Percentiles rank a stretch among this genome's conserved stretches.
Conservation (phyloP, 2,113 vertebrate genomes). For the Mus musculus region DNA sequence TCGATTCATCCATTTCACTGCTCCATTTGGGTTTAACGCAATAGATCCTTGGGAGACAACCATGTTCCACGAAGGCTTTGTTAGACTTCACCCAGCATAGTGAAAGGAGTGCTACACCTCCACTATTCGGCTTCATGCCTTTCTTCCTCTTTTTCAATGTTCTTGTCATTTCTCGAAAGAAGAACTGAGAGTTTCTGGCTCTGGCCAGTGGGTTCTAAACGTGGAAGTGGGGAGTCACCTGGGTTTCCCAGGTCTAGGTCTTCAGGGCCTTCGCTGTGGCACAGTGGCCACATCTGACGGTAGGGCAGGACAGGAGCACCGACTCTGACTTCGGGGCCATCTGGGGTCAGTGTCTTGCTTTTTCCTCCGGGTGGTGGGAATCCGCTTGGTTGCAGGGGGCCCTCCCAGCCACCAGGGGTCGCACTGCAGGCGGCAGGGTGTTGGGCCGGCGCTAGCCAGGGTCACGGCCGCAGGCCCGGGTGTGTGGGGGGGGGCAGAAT, state of each 20-base stretch:
- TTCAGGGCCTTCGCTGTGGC: neutral
- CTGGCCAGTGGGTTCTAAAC: neutral
- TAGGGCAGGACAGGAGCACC: neutral
- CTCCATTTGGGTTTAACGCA: constrained; percentile 5
- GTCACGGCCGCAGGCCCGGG: constrained; percentile 68
- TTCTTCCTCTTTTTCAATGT: constrained; percentile 74
- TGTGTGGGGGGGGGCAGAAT: neutral
- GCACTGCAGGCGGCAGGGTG: constrained; percentile 66
- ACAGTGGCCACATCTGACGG: neutral
- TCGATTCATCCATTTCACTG: neutral
- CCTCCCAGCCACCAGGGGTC: constrained; percentile 83
- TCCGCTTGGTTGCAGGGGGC: constrained; percentile 62
- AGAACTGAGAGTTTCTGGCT: constrained; percentile 71
- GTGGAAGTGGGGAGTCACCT: constrained; percentile 35
- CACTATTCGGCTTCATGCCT: neutral
- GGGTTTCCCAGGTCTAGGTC: neutral
- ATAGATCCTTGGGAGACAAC: neutral
- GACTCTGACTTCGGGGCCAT: neutral
- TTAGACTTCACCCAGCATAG: neutral
- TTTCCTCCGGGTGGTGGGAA: neutral
- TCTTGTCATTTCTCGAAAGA: constrained; percentile 61
- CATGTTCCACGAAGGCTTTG: neutral
- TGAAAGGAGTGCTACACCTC: neutral
- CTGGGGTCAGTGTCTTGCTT: neutral
- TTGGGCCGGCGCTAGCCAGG: constrained; percentile 55